Base-by-base conservation (phyloP, 2,888 invertebrate genomes). In the Gibbula magus region DNA sequence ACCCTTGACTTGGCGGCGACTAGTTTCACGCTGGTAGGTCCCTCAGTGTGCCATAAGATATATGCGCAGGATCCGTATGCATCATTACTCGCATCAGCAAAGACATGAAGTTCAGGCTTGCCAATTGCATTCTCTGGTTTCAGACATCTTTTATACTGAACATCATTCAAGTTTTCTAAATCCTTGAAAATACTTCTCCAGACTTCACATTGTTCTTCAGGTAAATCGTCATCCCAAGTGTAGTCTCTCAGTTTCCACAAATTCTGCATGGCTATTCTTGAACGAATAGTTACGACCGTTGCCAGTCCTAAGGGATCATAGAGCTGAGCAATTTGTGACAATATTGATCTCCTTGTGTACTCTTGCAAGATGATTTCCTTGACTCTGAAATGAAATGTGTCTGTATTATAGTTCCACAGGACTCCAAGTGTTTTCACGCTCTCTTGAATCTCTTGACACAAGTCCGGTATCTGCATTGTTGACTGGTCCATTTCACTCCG, bases 231-330 rank as follows among this genome's bases (percentile, higher is more conserved):
- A 70, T 77, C 66, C 77, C 77, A 76, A 13, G n/a, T 29, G n/a
- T 25, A n/a, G n/a, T n/a, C 25, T 39, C 56, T 54, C 54, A 7
- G 18, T 18, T 32, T 76, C 54, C 53, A 76, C 39, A 76, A 7
- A 35, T 76, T 32, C 66, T 77, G 66, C 77, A 78, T 78, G 10
- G 66, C 78, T 18, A 78, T 56, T 53, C 70, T 52, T 7, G 78
- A 39, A 29, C 56, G 35, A 16, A 78, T 39, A 18, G 78, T 67
- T 22, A 39, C 45, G 39, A 51, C 52, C 10, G 67, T n/a, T 13
- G 75, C 75, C 22, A 75, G 25, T 4, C 75, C 53, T 13, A 75
- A 32, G 4, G 75, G 53, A 75, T 75, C 74, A 45, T 74, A 74
- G 10, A 74, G 20, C 51, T 10, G 7, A n/a, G n/a, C n/a, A n/a